Conservation (phyloP, 2,113 vertebrate genomes). For the Hucho hucho region DNA sequence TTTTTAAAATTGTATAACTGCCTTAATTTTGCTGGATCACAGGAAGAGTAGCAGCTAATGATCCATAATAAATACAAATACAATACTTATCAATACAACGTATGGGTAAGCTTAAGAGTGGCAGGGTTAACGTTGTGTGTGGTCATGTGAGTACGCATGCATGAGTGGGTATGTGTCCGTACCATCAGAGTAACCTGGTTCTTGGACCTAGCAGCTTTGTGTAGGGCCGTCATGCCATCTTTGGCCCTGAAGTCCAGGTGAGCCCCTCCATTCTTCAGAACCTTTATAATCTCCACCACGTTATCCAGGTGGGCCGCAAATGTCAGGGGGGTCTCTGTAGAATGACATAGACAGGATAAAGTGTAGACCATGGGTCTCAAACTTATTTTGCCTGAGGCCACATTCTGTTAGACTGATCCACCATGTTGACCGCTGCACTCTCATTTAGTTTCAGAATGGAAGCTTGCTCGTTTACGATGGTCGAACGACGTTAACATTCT, state of each 20-base stretch:
- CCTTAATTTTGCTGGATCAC: too few relatives aligned
- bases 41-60: background rate
- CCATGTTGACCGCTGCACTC: too few relatives aligned
- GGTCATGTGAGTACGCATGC: background rate
- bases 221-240: slow-evolving; percentile 91
- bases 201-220: slow-evolving; percentile 86
- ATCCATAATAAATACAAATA: too few relatives aligned
- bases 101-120: too few relatives aligned
- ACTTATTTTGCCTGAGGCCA: too few relatives aligned
- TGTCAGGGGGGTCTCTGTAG: slow-evolving; percentile 87
- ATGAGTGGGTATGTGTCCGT: slow-evolving; percentile 1
- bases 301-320: slow-evolving; percentile 83
- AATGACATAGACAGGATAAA: background rate
- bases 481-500: too few relatives aligned
- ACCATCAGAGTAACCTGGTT: slow-evolving; percentile 86
- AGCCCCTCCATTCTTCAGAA: slow-evolving; percentile 85
- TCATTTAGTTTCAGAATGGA: too few relatives aligned
- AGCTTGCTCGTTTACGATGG: too few relatives aligned
- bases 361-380: too few relatives aligned
- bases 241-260: slow-evolving; percentile 93
- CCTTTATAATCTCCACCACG: slow-evolving; percentile 81
- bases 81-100: too few relatives aligned
- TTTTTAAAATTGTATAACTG: too few relatives aligned
- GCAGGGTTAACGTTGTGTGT: background rate
- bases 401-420: background rate